Evolutionary conservation across 2,888 invertebrate species (phyloP), one percentile per base, ranked within the genome.

Genomic region (Drosophila maculinotata): DNA sequence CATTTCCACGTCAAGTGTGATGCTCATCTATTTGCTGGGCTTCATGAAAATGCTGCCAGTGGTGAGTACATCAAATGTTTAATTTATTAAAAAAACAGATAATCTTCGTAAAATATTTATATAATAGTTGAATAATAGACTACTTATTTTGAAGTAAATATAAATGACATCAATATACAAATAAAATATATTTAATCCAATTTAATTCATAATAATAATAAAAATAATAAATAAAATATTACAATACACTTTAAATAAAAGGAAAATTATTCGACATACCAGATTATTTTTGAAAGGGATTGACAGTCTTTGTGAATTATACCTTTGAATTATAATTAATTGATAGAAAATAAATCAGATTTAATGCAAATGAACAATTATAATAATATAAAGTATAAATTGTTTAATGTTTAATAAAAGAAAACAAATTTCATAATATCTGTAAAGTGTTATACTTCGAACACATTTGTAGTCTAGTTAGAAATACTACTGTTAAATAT

Each of bases 1-100:
- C 80, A 92, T 94, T 1, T 94, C 95, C 10, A 92, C 95, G 56
- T 94, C 95, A 33, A 95, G 95, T 85, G 94, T 95, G 45, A 96
- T 95, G 93, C 93, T 94, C 4, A 94, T 93, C 51, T 93, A 93
- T 80, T 83, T 92, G 48, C 87, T 93, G 58, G 93, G 93, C 25
- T 91, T 92, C 47, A 88, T 92, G 36, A 92, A 92, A 72, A 92
- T 92, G 83, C 87, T 93, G 48, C 91, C 92, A 23, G 87, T 91
- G 90, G 93, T 93, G 89, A 92, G 92, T 91, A 12, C 4, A 10
- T 0, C 1, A 31, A 28, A 15, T 20, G n/a, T 15, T 15, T 10
- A 3, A 5, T 8, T 10, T 20, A 12, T 20, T 20, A n/a, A n/a
- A n/a, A n/a, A n/a, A n/a, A n/a, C n/a, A n/a, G 20, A 20, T 20